Base-by-base conservation (phyloP, 2,113 vertebrate genomes). In the Boulengeromyrus knoepffleri region DNA sequence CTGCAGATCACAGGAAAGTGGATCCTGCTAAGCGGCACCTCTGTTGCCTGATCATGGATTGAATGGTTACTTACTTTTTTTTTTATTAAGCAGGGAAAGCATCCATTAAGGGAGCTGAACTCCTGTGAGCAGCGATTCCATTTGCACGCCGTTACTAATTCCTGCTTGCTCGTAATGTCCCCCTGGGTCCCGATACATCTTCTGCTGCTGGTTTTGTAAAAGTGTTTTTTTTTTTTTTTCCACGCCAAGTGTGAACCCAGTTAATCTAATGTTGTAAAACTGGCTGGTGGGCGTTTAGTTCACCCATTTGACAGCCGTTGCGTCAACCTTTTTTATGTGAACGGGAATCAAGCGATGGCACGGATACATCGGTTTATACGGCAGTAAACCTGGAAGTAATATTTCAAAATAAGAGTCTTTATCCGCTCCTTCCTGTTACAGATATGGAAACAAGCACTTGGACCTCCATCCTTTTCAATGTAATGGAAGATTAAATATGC, bases 201-300 rank as follows among this genome's bases (percentile, higher is more conserved):
- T 92, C 92, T 90, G 91, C 91, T 86, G 85, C 89, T 94, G 93
- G 93, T 91, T 95, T 92, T 94, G 94, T 91, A 92, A 92, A 93
- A 93, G 94, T 92, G 93, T 93, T 91, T 91, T 47, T 24, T 46
- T 36, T 36, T 36, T 84, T 84, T 85, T 85, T n/a, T n/a, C 95
- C 95, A 95, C 92, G 90, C 90, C 91, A 94, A 93, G 93, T 87
- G 19, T 95, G 95, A 96, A 95, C 95, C 93, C 24, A 91, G 90
- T 94, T 92, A 93, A 95, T 94, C 94, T 92, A 74, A 89, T 93
- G 93, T 92, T 93, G 94, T 94, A 94, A 95, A 95, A 93, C 91
- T 88, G 93, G 92, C 92, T 21, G 88, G 27, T 47, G n/a, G 58
- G 24, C 27, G 42, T 66, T 77, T 47, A 47, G 42, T 85, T 90